Conservation (phyloP, 2,113 vertebrate species). For the Austrofundulus limnaeus region DNA sequence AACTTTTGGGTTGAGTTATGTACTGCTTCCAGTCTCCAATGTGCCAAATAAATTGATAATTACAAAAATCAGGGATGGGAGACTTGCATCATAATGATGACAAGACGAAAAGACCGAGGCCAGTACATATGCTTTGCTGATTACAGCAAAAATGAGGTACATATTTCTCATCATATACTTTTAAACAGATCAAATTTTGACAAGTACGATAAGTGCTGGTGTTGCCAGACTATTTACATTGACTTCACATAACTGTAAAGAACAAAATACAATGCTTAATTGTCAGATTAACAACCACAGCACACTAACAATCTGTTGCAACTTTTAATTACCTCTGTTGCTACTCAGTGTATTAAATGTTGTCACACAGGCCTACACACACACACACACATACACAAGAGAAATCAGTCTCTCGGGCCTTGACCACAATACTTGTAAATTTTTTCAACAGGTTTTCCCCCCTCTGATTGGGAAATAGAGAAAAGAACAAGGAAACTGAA, state of each 20-base stretch:
- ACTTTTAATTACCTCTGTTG: constrained; percentile 7
- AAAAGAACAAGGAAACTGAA: background rate
- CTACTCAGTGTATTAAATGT: background rate
- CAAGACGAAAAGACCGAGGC: constrained; percentile 1
- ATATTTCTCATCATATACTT: background rate
- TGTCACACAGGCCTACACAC: constrained; percentile 10
- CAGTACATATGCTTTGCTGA: background rate
- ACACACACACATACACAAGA: constrained; percentile 9
- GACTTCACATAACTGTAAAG: background rate
- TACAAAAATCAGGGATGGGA: constrained; percentile 23
- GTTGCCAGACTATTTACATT: background rate
- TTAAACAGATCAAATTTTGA: constrained; percentile 1
- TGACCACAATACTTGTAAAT: background rate
- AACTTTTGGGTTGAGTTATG: constrained; percentile 19
- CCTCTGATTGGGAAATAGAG: background rate
- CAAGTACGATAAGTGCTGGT: background rate
- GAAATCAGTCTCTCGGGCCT: constrained; percentile 1
- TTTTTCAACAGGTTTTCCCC: background rate
- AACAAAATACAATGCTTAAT: constrained; percentile 6
- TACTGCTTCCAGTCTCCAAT: constrained; percentile 20
- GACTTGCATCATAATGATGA: constrained; percentile 23
- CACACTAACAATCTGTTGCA: background rate
- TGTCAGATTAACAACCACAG: constrained; percentile 1
- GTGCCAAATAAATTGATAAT: constrained; percentile 51
- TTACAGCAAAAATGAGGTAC: constrained; percentile 5